Percentiles rank a stretch among this genome's conserved stretches.
Conservation (phyloP, 2,797 vertebrate genomes). For the Melanotaenia parkinsoni region DNA sequence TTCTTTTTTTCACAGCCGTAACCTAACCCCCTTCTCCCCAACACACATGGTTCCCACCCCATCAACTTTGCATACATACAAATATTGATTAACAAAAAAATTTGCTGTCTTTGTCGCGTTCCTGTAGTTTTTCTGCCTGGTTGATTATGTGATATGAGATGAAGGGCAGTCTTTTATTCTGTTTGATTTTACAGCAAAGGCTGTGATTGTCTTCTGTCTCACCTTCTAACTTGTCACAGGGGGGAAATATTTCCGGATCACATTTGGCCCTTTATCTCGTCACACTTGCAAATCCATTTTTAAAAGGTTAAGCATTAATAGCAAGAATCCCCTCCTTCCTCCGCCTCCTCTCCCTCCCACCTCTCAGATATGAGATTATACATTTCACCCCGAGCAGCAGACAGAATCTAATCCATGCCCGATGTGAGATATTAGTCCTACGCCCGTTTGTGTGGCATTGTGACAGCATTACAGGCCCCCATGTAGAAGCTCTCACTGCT, state of each 20-base stretch:
- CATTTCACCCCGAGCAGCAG: conserved; percentile 77
- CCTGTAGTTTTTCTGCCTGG: conserved; percentile 7
- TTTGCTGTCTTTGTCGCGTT: background rate
- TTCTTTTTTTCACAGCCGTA: background rate
- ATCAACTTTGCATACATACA: background rate
- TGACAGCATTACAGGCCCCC: conserved; percentile 60
- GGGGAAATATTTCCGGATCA: conserved; percentile 58
- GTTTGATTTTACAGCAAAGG: conserved; percentile 32
- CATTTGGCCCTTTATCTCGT: conserved; percentile 71
- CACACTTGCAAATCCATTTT: conserved; percentile 79
- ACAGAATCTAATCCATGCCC: conserved; percentile 77
- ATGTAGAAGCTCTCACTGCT: conserved; percentile 30
- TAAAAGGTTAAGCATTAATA: conserved; percentile 81
- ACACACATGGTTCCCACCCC: rapidly evolving
- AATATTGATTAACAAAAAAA: background rate
- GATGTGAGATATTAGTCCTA: conserved; percentile 60
- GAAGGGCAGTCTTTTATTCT: conserved; percentile 31
- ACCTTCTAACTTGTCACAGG: conserved; percentile 39
- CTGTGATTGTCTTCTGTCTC: conserved; percentile 40
- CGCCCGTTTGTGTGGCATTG: conserved; percentile 25
- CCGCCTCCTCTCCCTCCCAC: conserved; percentile 49
- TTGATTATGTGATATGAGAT: conserved; percentile 26
- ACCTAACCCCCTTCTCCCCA: background rate
- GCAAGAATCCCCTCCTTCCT: conserved; percentile 61
- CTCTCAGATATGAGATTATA: conserved; percentile 79